Percentiles rank a stretch among this genome's conserved stretches.
Evolutionary conservation across 2,797 vertebrate genomes (phyloP).

Genomic region (Acrossocheilus wenchowensis): DNA sequence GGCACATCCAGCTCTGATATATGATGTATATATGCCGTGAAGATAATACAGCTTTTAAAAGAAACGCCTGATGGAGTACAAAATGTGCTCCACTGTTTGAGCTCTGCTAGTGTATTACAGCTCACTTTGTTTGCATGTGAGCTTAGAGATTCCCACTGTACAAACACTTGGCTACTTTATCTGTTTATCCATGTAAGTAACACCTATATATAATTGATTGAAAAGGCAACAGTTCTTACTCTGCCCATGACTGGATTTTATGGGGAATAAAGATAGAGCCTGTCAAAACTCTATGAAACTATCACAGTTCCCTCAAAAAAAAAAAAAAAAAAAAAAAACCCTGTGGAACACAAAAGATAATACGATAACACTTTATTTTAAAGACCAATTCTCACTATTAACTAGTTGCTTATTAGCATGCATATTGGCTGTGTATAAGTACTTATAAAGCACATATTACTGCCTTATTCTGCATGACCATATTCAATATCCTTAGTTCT

Average conservation of each 20-base stretch:
- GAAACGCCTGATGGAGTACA: neutral
- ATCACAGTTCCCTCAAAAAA: too few species aligned
- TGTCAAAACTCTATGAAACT: neutral
- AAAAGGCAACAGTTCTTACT: constrained; percentile 2
- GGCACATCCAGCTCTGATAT: neutral
- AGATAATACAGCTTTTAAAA: constrained; percentile 1
- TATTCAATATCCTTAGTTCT: too few species aligned
- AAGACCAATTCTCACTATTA: too few species aligned
- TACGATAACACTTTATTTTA: too few species aligned
- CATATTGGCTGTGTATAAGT: too few species aligned
- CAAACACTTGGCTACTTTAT: constrained; percentile 9
- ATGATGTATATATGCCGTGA: neutral
- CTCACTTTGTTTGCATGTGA: constrained; percentile 10
- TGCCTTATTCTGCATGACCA: too few species aligned
- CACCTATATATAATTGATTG: neutral
- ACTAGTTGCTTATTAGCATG: too few species aligned
- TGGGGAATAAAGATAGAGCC: neutral
- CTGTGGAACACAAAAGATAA: too few species aligned
- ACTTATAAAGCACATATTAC: too few species aligned
- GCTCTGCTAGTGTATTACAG: neutral
- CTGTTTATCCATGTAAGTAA: neutral
- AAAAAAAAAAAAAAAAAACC: too few species aligned
- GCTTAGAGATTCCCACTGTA: neutral
- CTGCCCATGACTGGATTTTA: neutral
- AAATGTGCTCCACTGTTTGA: neutral